These are phyloP conservation scores for Epistrophe grossulariae DNA, from an alignment of 2,888 invertebrate genomes.

Conservation along the genomic window DNA sequence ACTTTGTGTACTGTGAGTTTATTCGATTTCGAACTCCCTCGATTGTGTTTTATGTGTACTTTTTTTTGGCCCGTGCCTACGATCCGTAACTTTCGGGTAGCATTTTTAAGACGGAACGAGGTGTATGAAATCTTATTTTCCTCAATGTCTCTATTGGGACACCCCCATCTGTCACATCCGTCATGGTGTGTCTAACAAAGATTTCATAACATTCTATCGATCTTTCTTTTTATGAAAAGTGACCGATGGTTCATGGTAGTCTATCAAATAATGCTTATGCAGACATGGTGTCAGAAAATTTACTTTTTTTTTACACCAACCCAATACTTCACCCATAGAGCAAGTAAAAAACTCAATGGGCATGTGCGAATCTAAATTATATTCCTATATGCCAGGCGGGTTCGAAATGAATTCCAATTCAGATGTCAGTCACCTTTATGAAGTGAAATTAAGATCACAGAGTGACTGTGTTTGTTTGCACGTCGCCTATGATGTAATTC, in stretches of 20 bases:
- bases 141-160: no score
- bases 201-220: no score
- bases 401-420: conserved; percentile 67
- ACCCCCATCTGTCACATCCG: no score
- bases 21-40: no score
- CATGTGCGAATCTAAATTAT: conserved; percentile 59
- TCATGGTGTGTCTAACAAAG: no score
- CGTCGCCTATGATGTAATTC: conserved; percentile 57
- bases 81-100: no score
- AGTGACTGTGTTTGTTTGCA: conserved; percentile 15
- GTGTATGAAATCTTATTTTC: no score
- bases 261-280: neutral
- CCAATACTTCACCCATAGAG: conserved; percentile 8
- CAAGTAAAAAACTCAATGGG: conserved; percentile 58
- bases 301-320: neutral
- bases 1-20: no score
- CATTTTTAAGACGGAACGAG: no score
- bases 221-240: no score
- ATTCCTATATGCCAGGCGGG: conserved; percentile 41
- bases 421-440: conserved; percentile 73
- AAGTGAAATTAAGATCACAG: conserved; percentile 69
- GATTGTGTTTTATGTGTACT: no score
- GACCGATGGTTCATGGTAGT: neutral
- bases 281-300: neutral
- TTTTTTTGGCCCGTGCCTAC: no score